These are phyloP conservation scores for Eurytemora carolleeae DNA, from an alignment of 1,140 invertebrate genomes.

Conservation along the genomic window DNA sequence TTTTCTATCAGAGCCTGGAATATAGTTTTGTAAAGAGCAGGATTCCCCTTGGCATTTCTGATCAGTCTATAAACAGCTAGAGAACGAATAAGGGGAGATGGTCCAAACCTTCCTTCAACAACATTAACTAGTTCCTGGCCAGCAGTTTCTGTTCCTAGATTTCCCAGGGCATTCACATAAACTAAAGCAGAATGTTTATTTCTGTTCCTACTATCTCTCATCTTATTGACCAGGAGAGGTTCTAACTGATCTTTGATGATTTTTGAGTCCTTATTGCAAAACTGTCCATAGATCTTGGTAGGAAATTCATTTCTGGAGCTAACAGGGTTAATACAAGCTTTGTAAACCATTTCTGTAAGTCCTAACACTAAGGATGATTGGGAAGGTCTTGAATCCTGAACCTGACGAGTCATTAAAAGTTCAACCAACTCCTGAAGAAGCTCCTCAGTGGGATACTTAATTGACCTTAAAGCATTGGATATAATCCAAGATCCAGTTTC, in stretches of 20 bases:
- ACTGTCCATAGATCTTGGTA: conserved; percentile 35
- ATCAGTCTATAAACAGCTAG: conserved; percentile 35
- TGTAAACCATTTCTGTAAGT: conserved; percentile 35
- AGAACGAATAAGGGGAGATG: conserved; percentile 34
- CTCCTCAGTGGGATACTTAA: conserved; percentile 38
- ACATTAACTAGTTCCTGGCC: conserved; percentile 46
- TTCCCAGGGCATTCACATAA: conserved; percentile 39
- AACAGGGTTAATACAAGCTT: conserved; percentile 34
- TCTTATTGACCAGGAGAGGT: conserved; percentile 31
- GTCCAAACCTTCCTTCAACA: conserved; percentile 25
- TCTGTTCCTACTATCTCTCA: conserved; percentile 31
- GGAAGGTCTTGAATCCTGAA: no score
- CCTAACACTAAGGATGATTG: conserved; percentile 20
- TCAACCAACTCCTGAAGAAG: conserved; percentile 37
- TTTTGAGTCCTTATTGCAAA: conserved; percentile 28
- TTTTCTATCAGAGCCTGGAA: conserved; percentile 44
- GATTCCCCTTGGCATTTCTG: conserved; percentile 28
- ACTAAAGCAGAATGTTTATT: conserved; percentile 32
- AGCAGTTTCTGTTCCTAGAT: conserved; percentile 36
- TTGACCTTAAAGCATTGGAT: conserved; percentile 28
- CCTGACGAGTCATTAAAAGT: conserved; percentile 24
- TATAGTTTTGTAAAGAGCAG: conserved; percentile 31
- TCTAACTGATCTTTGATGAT: conserved; percentile 34
- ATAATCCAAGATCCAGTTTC: conserved; percentile 40
- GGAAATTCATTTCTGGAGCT: conserved; percentile 38